phyloP scores from a whole-genome alignment of 23 tunicate species.

The Pegea sp. region DNA sequence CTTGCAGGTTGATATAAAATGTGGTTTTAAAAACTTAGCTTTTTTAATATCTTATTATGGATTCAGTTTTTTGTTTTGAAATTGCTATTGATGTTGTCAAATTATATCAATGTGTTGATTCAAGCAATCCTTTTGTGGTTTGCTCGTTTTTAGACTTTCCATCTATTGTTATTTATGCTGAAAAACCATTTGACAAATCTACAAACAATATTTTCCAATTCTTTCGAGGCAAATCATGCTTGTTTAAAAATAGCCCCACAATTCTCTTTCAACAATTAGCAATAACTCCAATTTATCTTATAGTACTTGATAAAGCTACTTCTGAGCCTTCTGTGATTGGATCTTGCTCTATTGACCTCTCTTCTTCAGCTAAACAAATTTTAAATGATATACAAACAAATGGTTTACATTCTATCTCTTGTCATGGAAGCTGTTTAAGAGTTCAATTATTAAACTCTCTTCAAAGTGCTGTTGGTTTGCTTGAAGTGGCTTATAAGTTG shows the following conservation, averaged over 20 bases:
- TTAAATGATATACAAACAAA: constrained; percentile 19
- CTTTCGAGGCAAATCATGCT: constrained; percentile 40
- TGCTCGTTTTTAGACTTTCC: constrained; percentile 44
- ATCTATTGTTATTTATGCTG: constrained; percentile 13
- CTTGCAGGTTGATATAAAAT: no score
- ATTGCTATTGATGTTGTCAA: constrained; percentile 25
- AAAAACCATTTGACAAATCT: background rate
- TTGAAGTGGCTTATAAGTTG: constrained; percentile 26
- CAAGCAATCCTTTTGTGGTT: constrained; percentile 12
- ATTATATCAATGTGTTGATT: constrained; percentile 6
- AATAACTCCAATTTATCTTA: constrained; percentile 15
- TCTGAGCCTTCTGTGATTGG: constrained; percentile 9
- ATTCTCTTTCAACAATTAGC: constrained; percentile 13
- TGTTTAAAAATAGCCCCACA: constrained; percentile 50
- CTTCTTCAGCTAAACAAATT: constrained; percentile 8
- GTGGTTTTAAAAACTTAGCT: no score
- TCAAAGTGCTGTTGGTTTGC: constrained; percentile 22
- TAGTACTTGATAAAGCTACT: constrained; percentile 14
- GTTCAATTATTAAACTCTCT: constrained; percentile 7
- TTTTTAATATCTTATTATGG: no score
- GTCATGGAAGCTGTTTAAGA: constrained; percentile 9
- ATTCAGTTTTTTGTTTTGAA: constrained; percentile 62
- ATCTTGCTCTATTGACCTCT: constrained; percentile 8
- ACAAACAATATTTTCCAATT: constrained; percentile 14
- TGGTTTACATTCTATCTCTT: constrained; percentile 14